Base-by-base conservation (phyloP, 2,113 vertebrate genomes). In the Lepus europaeus region DNA sequence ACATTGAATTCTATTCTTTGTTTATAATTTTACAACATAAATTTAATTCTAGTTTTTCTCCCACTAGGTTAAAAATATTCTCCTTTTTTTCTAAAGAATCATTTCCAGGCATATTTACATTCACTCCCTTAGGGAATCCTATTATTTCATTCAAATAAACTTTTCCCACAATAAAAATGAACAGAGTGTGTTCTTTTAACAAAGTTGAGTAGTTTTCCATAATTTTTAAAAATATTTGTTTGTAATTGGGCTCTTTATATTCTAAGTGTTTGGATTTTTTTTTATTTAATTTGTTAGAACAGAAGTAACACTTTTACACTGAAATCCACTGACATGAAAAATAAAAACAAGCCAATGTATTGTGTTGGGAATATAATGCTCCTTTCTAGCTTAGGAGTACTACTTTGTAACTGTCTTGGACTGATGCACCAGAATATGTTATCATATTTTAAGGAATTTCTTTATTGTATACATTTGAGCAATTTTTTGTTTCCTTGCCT, bases 21-120 rank as follows among this genome's bases (percentile, higher is more conserved):
- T 83, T 97, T 92, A 87, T 79, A 89, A 68, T 95, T 95, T 95
- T 89, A 53, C n/a, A 85, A 93, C 23, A 90, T 91, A 95, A 96
- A 95, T 86, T 95, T 73, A 88, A 95, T 90, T 81, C 36, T 63
- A 56, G 20, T 72, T 95, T 72, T 95, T 88, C 45, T 92, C 66
- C n/a, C 49, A 63, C 29, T 76, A 20, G 61, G n/a, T 77, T 29
- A 89, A 76, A 96, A 93, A 77, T 92, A 33, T 88, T 91, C 19
- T 14, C 17, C 8, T 59, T 89, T 87, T 84, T 56, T 19, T 27
- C 49, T 95, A 25, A 56, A 90, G 19, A 83, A 87, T 81, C 80
- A 83, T 92, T 87, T 94, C 78, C 17, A 16, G 27, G 45, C 53
- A 92, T 77, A 92, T 83, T 76, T 94, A 92, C 56, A 39, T 92